Conservation (phyloP, 2,888 invertebrate species). For the Caenorhabditis sinica region DNA sequence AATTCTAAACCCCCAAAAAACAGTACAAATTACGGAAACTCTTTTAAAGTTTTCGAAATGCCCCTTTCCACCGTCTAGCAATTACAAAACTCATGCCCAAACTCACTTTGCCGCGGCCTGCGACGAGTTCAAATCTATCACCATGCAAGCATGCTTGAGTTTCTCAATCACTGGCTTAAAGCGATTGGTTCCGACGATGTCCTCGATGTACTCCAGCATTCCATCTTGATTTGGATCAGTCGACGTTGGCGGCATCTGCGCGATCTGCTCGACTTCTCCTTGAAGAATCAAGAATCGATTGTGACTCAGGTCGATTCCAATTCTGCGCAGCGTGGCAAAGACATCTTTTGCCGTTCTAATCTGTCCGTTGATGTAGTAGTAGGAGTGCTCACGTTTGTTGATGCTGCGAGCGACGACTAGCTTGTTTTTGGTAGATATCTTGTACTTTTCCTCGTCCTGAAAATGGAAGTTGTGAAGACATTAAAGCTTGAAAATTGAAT, state of each 20-base stretch:
- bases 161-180: constrained; percentile 40
- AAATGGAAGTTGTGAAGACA: too few species aligned
- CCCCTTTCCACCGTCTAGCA: too few species aligned
- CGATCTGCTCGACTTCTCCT: constrained; percentile 99
- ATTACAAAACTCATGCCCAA: neutral
- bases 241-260: constrained; percentile 98
- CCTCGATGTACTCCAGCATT: constrained; percentile 98
- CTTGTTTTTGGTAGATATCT: constrained; percentile 83
- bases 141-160: neutral
- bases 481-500: too few species aligned
- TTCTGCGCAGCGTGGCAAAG: constrained; percentile 87
- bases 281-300: constrained; percentile 97
- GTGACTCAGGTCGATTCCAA: constrained; percentile 95
- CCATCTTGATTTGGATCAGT: constrained; percentile 89
- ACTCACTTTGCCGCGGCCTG: constrained; percentile 20
- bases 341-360: constrained; percentile 89
- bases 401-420: constrained; percentile 92
- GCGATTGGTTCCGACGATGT: constrained; percentile 91
- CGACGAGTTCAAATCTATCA: constrained; percentile 30
- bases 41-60: too few species aligned
- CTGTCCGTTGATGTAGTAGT: constrained; percentile 71
- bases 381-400: constrained; percentile 86
- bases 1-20: too few species aligned
- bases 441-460: constrained; percentile 18
- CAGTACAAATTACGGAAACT: too few species aligned